A percentile compares a stretch with the other conserved stretches of the same genome.
phyloP scores from a whole-genome alignment of 2,113 vertebrate species.

The Neotragus moschatus region DNA sequence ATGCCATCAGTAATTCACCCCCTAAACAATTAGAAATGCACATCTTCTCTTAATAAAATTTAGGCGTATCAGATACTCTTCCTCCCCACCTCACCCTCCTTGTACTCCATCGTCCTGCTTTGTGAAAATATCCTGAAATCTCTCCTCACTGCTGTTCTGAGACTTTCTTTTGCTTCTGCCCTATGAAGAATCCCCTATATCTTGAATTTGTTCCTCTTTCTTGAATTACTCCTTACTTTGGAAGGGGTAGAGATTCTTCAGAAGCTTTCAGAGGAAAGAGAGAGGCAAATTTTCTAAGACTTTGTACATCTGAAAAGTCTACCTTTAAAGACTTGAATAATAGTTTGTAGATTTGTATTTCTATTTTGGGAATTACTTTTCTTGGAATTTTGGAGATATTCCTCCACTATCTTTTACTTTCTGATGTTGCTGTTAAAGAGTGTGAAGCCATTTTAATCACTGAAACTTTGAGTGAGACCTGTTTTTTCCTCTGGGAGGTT shows the following conservation, averaged over 20 bases:
- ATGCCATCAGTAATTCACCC: neutral
- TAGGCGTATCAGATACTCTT: neutral
- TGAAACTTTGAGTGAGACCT: neutral
- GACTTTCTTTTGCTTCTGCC: neutral
- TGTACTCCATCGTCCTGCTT: neutral
- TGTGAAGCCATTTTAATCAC: neutral
- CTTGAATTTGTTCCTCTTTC: neutral
- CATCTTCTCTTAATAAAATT: constrained; percentile 1
- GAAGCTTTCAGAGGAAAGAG: neutral
- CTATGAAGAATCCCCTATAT: neutral
- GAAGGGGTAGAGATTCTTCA: neutral
- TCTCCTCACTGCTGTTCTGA: neutral
- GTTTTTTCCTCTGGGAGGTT: neutral
- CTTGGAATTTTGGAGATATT: neutral
- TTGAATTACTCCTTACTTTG: constrained; percentile 7
- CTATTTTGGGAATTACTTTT: neutral
- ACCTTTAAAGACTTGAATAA: neutral
- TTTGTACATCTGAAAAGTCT: neutral
- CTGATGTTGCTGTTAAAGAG: neutral
- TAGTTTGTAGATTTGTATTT: neutral
- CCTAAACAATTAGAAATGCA: neutral
- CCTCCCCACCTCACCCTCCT: fast-evolving
- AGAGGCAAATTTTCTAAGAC: neutral
- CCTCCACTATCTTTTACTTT: neutral
- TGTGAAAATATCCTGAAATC: neutral